Evolutionary conservation across 2,797 vertebrate species (phyloP).

Genomic region (Chelmon rostratus): DNA sequence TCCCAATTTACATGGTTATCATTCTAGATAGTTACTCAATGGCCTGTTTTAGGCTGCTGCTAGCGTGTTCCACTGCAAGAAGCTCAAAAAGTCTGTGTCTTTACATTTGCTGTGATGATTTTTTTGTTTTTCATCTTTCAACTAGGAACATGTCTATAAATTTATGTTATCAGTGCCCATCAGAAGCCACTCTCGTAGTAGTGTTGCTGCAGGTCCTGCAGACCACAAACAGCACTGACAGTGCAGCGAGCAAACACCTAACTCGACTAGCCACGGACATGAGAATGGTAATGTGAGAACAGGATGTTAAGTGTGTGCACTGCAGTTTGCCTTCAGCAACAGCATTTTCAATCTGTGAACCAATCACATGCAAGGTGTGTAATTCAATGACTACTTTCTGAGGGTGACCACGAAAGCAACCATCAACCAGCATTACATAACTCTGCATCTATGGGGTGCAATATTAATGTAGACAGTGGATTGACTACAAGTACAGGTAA

Average conservation of each 20-base stretch:
- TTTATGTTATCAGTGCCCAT: not conserved
- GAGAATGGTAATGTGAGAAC: not conserved
- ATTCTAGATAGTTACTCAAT: not conserved
- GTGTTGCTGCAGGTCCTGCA: not conserved
- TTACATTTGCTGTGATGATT: not conserved
- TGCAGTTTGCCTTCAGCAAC: conserved; percentile 3
- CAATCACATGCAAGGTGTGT: conserved; percentile 22
- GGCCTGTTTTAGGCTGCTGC: not conserved
- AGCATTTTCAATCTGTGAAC: conserved; percentile 8
- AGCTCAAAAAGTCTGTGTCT: too few relatives aligned
- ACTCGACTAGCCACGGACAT: not conserved
- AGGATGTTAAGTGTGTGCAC: not conserved
- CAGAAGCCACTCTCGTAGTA: not conserved
- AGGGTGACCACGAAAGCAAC: conserved; percentile 38
- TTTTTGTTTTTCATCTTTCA: not conserved
- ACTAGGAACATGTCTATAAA: not conserved
- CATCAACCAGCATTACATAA: conserved; percentile 57
- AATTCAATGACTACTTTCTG: conserved; percentile 29
- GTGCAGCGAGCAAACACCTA: not conserved
- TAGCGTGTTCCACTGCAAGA: not conserved
- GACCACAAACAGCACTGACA: conserved; percentile 1
- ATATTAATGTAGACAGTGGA: conserved; percentile 48
- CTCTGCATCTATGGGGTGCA: conserved; percentile 33
- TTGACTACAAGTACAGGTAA: conserved; percentile 21
- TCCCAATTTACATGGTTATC: not conserved